Evolutionary conservation across 2,888 invertebrate genomes (phyloP), one percentile per base, ranked within the genome.

Genomic region (Thymelicus lineola): DNA sequence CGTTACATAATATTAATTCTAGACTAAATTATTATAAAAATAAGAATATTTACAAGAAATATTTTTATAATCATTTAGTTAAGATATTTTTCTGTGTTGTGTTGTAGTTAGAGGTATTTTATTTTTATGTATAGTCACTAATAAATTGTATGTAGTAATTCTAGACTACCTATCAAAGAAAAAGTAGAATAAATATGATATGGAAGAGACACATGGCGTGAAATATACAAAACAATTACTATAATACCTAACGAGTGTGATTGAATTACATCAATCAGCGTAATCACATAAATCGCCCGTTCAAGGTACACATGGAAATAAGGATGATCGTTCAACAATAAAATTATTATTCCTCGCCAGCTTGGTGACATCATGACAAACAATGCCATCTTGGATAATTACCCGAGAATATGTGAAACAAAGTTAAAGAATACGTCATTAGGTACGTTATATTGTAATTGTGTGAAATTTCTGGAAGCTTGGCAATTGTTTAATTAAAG

Each of bases 241-340:
- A 38, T 7, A 38, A 38, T 7, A 38, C 1, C 38, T 38, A 9
- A 38, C 1, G 38, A 38, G 38, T 38, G 38, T 38, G 38, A 53
- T 53, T 10, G 20, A 53, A 20, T 15, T 17, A 17, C 9, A 7
- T 12, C 9, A 53, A 20, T 2, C 20, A 53, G 4, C 1, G 10
- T 10, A 53, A 53, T 7, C 45, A 65, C n/a, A 45, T 53, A 68
- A 64, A 58, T 67, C 65, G 62, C 46, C 28, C 45, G 66, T 73
- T 66, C 75, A 73, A 74, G 66, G 75, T 75, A 66, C 62, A 73
- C 71, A 76, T 75, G 68, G 71, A 62, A 75, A 74, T 73, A 73
- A 69, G 42, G 60, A 20, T 50, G 35, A 66, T 66, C 42, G 50
- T 50, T 59, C 66, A 35, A 66, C 48, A 50, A 50, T 17, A 48